These are phyloP conservation scores for Labeo catla DNA, from an alignment of 2,113 vertebrate genomes.

Conservation along the genomic window DNA sequence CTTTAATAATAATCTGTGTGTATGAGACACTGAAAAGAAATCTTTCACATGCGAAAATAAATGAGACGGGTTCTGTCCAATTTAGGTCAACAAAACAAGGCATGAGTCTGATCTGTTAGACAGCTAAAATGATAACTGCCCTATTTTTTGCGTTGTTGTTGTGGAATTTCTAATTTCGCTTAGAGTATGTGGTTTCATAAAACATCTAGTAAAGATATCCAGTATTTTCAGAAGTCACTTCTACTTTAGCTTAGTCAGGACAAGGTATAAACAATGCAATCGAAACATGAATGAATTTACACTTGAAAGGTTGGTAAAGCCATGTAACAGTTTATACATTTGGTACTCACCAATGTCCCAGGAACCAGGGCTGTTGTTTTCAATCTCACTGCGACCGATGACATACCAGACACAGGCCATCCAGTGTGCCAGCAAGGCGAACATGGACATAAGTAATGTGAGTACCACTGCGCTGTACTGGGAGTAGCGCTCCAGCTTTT, in stretches of 20 bases:
- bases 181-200: not conserved
- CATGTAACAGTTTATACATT: not conserved
- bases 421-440: slow-evolving; percentile 83
- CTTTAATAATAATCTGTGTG: not conserved
- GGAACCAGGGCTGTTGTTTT: slow-evolving; percentile 73
- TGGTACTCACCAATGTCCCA: slow-evolving; percentile 79
- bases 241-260: not conserved
- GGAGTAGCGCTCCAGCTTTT: slow-evolving; percentile 84
- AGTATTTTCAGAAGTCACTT: not conserved
- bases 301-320: not conserved
- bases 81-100: not conserved
- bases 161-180: not conserved
- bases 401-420: slow-evolving; percentile 86
- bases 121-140: slow-evolving; percentile 10
- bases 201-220: not conserved
- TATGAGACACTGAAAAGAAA: not conserved
- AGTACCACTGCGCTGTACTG: slow-evolving; percentile 85
- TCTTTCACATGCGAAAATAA: not conserved
- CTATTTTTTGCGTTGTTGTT: not conserved
- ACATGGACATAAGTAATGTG: slow-evolving; percentile 85
- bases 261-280: not conserved
- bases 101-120: not conserved
- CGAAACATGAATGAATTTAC: not conserved
- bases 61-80: not conserved
- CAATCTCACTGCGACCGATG: slow-evolving; percentile 79